phyloP scores from a whole-genome alignment of 2,113 vertebrate species.

The Tyrannus savana region DNA sequence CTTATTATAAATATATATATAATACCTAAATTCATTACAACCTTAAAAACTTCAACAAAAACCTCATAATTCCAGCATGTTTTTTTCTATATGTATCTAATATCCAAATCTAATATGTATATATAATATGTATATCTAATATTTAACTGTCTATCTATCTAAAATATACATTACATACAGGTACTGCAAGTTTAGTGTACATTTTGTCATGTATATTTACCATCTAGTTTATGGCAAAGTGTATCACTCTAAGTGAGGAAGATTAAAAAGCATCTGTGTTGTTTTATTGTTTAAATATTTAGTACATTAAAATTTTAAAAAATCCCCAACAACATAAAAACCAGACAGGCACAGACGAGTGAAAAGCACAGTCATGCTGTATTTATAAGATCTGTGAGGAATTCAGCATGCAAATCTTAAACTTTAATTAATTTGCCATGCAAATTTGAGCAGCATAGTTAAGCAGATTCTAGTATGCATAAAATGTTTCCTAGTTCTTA shows the following conservation, averaged over 20 bases:
- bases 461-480: neutral
- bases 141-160: neutral
- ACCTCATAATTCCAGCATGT: neutral
- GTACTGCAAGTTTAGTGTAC: neutral
- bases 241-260: neutral
- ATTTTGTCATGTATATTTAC: neutral
- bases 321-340: neutral
- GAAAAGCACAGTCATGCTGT: neutral
- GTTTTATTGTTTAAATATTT: neutral
- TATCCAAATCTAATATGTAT: neutral
- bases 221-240: neutral
- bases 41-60: neutral
- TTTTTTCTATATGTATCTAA: neutral
- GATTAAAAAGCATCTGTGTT: neutral
- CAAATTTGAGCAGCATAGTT: neutral
- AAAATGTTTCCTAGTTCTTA: neutral
- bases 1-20: neutral
- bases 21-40: neutral
- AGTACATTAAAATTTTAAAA: neutral
- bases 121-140: no score
- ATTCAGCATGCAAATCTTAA: neutral
- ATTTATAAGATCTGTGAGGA: neutral
- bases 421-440: constrained; percentile 1
- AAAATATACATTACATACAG: neutral
- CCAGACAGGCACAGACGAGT: neutral